These are phyloP conservation scores for Erebia palarica DNA, from an alignment of 2,888 invertebrate species.

Conservation along the genomic window DNA sequence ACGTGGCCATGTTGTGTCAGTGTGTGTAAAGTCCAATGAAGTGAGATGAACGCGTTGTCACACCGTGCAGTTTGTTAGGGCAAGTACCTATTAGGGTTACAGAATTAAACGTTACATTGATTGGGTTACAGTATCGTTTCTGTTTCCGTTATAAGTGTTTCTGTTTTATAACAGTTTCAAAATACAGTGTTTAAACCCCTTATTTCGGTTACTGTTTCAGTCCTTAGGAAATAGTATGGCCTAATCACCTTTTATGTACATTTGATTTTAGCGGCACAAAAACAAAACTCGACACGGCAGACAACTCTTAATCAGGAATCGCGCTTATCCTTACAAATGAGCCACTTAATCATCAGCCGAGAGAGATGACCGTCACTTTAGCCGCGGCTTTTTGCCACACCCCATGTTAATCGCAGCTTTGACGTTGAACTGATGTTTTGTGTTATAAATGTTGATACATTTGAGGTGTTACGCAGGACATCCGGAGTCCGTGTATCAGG, in stretches of 20 bases:
- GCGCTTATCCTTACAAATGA: slow-evolving; percentile 56
- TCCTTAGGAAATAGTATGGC: too few relatives aligned
- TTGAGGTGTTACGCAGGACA: slow-evolving; percentile 15
- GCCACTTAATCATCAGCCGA: slow-evolving; percentile 62
- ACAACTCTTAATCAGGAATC: slow-evolving; percentile 10
- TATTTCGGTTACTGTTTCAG: too few relatives aligned
- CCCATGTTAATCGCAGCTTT: slow-evolving; percentile 54
- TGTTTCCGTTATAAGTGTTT: too few relatives aligned
- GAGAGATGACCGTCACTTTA: slow-evolving; percentile 62
- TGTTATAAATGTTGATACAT: slow-evolving; percentile 28
- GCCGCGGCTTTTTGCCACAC: slow-evolving; percentile 55
- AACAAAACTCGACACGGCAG: slow-evolving; percentile 16
- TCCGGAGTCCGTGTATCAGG: slow-evolving; percentile 12
- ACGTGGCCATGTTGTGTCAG: too few relatives aligned
- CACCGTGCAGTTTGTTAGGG: too few relatives aligned
- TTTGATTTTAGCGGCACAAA: background rate
- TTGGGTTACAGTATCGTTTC: too few relatives aligned
- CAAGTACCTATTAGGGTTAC: too few relatives aligned
- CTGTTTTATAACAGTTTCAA: too few relatives aligned
- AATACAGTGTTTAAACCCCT: too few relatives aligned
- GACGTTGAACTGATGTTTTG: slow-evolving; percentile 31
- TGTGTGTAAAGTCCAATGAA: too few relatives aligned
- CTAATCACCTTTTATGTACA: background rate
- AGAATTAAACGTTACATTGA: too few relatives aligned
- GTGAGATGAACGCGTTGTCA: too few relatives aligned